Percentiles rank a stretch among this genome's conserved stretches.
Evolutionary conservation across 1,140 invertebrate species (phyloP).

Genomic region (Sminthurides bifidus): DNA sequence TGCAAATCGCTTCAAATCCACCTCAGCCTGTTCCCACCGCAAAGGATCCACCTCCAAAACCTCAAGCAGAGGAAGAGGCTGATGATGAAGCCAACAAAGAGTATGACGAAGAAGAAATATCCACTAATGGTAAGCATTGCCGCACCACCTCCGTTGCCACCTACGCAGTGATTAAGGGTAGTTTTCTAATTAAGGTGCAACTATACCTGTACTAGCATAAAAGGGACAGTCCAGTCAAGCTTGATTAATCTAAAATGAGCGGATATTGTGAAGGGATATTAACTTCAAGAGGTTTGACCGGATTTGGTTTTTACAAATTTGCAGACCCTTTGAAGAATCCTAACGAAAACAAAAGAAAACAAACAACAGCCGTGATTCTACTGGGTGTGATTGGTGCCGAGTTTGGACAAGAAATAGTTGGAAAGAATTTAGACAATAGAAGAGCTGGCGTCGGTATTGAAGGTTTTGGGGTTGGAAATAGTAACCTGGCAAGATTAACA

Average conservation of each 20-base stretch:
- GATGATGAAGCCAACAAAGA: conserved; percentile 17
- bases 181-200: too few species aligned
- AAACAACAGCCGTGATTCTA: conserved; percentile 92
- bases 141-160: too few species aligned
- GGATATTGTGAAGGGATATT: too few species aligned
- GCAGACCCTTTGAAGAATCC: conserved; percentile 44
- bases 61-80: background rate
- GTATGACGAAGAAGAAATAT: conserved; percentile 34
- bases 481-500: conserved; percentile 77
- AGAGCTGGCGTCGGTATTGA: conserved; percentile 62
- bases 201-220: too few species aligned
- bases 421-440: conserved; percentile 19
- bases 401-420: conserved; percentile 65
- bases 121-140: too few species aligned
- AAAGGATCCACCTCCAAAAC: conserved; percentile 4
- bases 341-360: conserved; percentile 80
- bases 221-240: too few species aligned
- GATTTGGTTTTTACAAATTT: too few species aligned
- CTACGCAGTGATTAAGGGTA: too few species aligned
- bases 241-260: too few species aligned
- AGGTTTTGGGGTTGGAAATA: conserved; percentile 81
- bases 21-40: background rate
- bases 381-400: conserved; percentile 95
- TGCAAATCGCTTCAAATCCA: conserved; percentile 14
- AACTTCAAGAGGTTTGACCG: too few species aligned